A percentile compares a stretch with the other conserved stretches of the same genome.
Evolutionary conservation across 2,797 vertebrate genomes (phyloP).

Genomic region (Neosalanx taihuensis): DNA sequence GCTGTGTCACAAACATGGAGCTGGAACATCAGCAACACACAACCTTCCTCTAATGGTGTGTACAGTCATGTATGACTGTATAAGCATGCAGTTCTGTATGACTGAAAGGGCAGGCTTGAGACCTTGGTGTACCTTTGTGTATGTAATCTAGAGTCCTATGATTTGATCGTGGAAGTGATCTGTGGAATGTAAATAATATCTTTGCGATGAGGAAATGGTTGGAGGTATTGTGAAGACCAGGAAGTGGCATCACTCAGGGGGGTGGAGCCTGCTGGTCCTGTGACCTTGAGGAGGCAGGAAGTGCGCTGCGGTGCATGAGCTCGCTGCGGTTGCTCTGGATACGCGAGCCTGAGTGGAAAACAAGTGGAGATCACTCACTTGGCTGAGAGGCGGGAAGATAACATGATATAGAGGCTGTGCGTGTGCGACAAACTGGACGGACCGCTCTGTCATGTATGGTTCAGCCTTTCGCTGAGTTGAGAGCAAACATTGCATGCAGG

Average conservation of each 20-base stretch:
- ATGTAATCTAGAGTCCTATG: too few relatives aligned
- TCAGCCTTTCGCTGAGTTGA: background rate
- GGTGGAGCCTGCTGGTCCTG: background rate
- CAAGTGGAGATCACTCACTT: background rate
- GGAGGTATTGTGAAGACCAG: too few relatives aligned
- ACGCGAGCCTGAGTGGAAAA: slow-evolving; percentile 1
- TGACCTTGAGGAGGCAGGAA: slow-evolving; percentile 3
- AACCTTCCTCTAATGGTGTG: background rate
- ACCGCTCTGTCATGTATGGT: background rate
- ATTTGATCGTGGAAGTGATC: too few relatives aligned
- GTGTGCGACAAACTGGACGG: background rate
- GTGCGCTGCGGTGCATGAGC: background rate
- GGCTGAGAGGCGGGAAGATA: background rate
- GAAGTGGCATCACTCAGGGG: background rate
- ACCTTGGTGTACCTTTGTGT: too few relatives aligned
- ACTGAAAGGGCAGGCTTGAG: too few relatives aligned
- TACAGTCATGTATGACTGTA: background rate
- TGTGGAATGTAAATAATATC: too few relatives aligned
- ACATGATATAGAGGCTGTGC: background rate
- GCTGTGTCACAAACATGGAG: background rate
- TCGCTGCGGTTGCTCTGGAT: slow-evolving; percentile 1
- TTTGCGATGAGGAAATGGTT: too few relatives aligned
- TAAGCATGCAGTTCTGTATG: too few relatives aligned
- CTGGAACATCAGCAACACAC: background rate
- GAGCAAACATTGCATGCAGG: background rate